These are phyloP conservation scores for Potamilus streckersoni DNA, from an alignment of 1,140 invertebrate genomes.

Conservation along the genomic window DNA sequence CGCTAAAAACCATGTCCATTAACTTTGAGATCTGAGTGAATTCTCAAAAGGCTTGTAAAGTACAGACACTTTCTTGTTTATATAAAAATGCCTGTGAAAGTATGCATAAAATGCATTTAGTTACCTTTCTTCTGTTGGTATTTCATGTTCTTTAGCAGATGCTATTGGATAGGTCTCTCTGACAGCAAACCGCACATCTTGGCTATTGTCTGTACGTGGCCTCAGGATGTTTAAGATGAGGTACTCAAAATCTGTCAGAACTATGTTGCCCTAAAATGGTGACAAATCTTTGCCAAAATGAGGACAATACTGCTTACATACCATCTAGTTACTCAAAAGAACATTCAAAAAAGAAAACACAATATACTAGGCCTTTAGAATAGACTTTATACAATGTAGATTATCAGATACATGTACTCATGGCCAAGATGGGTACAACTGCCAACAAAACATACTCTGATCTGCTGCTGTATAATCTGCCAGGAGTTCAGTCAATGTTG, in stretches of 20 bases:
- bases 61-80: background rate
- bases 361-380: background rate
- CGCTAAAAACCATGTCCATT: no score
- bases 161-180: constrained; percentile 90
- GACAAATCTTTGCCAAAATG: background rate
- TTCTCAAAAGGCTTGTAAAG: background rate
- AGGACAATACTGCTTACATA: background rate
- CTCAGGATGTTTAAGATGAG: constrained; percentile 94
- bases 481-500: no score
- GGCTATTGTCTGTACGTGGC: constrained; percentile 88
- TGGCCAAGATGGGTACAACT: background rate
- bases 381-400: background rate
- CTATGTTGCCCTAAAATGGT: constrained; percentile 83
- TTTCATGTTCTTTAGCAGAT: constrained; percentile 74
- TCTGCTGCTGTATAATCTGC: no score
- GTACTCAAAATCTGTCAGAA: constrained; percentile 92
- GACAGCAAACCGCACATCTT: constrained; percentile 92
- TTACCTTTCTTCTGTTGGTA: constrained; percentile 57
- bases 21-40: background rate
- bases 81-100: no score
- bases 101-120: no score
- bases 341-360: background rate
- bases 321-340: background rate
- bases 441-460: no score
- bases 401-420: background rate